phyloP scores from a whole-genome alignment of 2,113 vertebrate species.

The Sarotherodon lohbergeri region DNA sequence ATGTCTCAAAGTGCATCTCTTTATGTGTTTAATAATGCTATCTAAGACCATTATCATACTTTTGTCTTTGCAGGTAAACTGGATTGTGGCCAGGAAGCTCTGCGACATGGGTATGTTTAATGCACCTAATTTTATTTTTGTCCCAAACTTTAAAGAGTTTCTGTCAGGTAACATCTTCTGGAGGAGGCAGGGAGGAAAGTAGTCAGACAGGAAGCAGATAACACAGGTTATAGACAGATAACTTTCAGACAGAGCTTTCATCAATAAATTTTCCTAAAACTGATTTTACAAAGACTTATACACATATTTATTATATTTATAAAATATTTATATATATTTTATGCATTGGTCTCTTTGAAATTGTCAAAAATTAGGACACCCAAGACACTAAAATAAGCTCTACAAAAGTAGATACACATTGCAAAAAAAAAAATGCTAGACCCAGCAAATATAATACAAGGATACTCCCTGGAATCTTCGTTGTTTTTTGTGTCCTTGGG shows the following conservation, averaged over 20 bases:
- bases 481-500: background rate
- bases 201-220: background rate
- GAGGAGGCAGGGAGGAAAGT: background rate
- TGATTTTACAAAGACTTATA: background rate
- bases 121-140: accelerated
- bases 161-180: background rate
- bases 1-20: background rate
- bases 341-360: background rate
- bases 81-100: slow-evolving; percentile 77
- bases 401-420: background rate
- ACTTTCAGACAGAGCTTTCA: background rate
- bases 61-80: slow-evolving; percentile 79
- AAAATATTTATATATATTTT: background rate
- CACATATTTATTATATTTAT: background rate
- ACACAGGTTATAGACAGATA: background rate
- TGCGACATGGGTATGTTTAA: slow-evolving; percentile 78
- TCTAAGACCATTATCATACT: background rate
- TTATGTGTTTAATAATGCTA: background rate
- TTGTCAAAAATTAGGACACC: background rate
- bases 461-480: background rate
- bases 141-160: background rate
- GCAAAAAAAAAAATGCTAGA: background rate
- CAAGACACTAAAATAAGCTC: background rate
- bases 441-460: background rate
- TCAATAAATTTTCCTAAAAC: background rate